Evolutionary conservation across 2,888 invertebrate species (phyloP).

Genomic region (Cecidostiba fungosa): DNA sequence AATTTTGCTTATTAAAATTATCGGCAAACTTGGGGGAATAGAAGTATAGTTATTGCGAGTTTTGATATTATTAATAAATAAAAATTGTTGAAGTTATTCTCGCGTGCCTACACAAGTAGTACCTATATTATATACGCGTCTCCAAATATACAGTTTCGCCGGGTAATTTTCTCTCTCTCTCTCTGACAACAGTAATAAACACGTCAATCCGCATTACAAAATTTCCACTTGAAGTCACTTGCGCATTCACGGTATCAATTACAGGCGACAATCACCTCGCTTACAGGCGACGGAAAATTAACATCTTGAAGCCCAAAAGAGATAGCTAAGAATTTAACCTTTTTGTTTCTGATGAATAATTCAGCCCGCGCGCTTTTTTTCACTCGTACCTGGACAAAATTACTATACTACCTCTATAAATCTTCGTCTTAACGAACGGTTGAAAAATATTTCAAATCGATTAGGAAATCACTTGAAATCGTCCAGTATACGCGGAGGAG

Average conservation of each 20-base stretch:
- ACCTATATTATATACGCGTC: too few species aligned
- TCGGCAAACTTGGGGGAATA: too few species aligned
- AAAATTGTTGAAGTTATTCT: too few species aligned
- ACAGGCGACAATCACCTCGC: constrained; percentile 17
- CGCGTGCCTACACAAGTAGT: too few species aligned
- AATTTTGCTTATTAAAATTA: not conserved
- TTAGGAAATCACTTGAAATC: not conserved
- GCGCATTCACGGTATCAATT: constrained; percentile 30
- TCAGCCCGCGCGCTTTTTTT: not conserved
- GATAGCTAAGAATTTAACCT: constrained; percentile 1
- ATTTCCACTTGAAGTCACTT: constrained; percentile 27
- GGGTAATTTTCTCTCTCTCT: constrained; percentile 16
- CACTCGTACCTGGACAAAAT: not conserved
- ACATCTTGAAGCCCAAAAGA: constrained; percentile 7
- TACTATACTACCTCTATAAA: not conserved
- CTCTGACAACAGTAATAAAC: constrained; percentile 4
- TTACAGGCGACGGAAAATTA: not conserved
- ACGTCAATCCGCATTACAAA: constrained; percentile 8
- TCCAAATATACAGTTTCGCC: too few species aligned
- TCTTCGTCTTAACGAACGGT: too few species aligned
- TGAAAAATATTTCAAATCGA: not conserved
- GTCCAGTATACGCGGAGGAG: too few species aligned
- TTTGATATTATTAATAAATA: too few species aligned
- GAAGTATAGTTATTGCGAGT: too few species aligned
- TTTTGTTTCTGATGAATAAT: constrained; percentile 12